phyloP scores from a whole-genome alignment of 1,140 invertebrate species.

The Caerostris darwini region DNA sequence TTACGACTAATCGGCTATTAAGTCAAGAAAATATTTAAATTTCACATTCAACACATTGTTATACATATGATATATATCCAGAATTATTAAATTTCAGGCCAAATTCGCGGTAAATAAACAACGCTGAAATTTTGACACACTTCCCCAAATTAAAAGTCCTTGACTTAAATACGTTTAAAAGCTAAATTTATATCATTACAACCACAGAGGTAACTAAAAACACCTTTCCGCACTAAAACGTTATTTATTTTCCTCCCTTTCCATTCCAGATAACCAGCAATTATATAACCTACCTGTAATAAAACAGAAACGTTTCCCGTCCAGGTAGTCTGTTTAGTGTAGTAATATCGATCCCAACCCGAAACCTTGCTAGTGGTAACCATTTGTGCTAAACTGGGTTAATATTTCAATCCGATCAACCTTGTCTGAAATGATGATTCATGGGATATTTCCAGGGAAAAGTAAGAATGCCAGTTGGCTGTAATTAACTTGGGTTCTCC shows the following conservation, averaged over 20 bases:
- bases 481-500: not conserved
- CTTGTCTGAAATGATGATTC: conserved; percentile 49
- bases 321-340: conserved; percentile 5
- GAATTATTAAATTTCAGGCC: too few relatives aligned
- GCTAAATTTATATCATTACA: not conserved
- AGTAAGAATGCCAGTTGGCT: not conserved
- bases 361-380: conserved; percentile 36
- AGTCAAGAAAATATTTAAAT: too few relatives aligned
- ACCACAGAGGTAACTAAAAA: not conserved
- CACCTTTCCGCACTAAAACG: not conserved
- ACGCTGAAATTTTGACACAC: too few relatives aligned
- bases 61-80: too few relatives aligned
- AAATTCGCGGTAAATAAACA: too few relatives aligned
- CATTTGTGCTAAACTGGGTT: conserved; percentile 45
- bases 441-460: conserved; percentile 12
- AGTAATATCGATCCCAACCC: conserved; percentile 19
- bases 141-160: not conserved
- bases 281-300: not conserved
- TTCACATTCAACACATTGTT: too few relatives aligned
- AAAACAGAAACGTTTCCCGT: not conserved
- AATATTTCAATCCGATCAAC: conserved; percentile 50
- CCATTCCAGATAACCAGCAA: not conserved
- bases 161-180: not conserved
- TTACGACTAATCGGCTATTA: too few relatives aligned
- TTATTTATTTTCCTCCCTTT: not conserved